Evolutionary conservation across 2,797 vertebrate species (phyloP), one percentile per base, ranked within the genome.

Genomic region (Oophaga sylvatica): DNA sequence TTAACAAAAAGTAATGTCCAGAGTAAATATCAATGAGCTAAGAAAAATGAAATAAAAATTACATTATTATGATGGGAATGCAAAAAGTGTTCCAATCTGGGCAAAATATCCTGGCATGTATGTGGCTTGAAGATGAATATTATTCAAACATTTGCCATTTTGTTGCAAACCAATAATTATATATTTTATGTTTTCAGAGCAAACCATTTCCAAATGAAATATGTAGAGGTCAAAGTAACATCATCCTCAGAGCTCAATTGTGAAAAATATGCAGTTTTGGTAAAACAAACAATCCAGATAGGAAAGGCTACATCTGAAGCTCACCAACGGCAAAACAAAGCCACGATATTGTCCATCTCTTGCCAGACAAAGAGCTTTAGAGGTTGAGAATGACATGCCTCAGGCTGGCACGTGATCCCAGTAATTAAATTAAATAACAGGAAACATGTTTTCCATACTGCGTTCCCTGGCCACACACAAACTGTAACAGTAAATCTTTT

Each of bases 381-480:
- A 95, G 91, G 93, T 93, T 92, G 94, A 91, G 93, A 94, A 94
- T 94, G 94, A 95, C 94, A 95, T 95, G 95, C 95, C 95, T 0
- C 88, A 91, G 94, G 95, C 94, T 95, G 95, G 94, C 95, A 95
- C 91, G 94, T 95, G 94, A 96, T 94, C 93, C 91, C 93, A 91
- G 92, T 96, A 95, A 96, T 96, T 96, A 95, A 96, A 95, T 95
- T 94, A 95, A 96, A 96, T 95, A 95, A 95, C 95, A 96, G 96
- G 96, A 96, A 96, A 95, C 94, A 95, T 95, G 94, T 95, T 95
- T 96, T 96, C 95, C 94, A 95, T 94, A 95, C 94, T 94, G 93
- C 92, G 92, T 91, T 92, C 93, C 92, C 91, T 91, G 95, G 93
- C 95, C 93, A 96, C 96, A 96, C 96, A 95, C 95, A 96, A 95